Base-by-base conservation (phyloP, 2,888 invertebrate genomes). In the Melitaea athalia region DNA sequence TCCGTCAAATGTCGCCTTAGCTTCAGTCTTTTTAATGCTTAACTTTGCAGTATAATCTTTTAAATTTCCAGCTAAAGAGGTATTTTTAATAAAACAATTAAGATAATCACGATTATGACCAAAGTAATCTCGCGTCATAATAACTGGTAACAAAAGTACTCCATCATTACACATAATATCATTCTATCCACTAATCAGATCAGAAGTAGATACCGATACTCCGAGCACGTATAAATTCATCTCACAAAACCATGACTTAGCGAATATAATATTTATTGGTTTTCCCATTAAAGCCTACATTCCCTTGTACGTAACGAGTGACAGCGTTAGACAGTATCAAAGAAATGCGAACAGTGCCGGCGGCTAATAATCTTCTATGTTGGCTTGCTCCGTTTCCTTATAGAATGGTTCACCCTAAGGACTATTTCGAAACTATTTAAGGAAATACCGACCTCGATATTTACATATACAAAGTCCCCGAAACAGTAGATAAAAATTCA, bases 291-390 rank as follows among this genome's bases (percentile, higher is more conserved):
- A 64, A 64, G 42, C 31, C 50, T 57, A 57, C n/a, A 57, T 61
- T 61, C 64, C 55, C 55, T 64, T 55, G 55, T 64, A 69, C 38
- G 61, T 38, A 31, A 57, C 61, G 62, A 67, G 64, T 60, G 45
- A 47, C 59, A 24, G 61, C 59, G 55, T 64, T 59, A 38, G 64
- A 42, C 57, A 50, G 60, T 65, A 64, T 78, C 77, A 78, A 78
- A 79, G 77, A 71, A 74, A 76, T 69, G 74, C 76, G 74, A 75
- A 75, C 74, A 76, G 69, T 65, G 77, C 80, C 77, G 71, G 71
- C 57, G 78, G 81, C 78, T 73, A 73, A 77, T 78, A 78, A 80
- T 81, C 81, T 81, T 64, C 74, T 65, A 66, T 79, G 81, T 81
- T 80, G 76, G 77, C 73, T 76, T 75, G 74, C 76, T 77, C 79